Percentiles rank a stretch among this genome's conserved stretches.
Conservation (phyloP, 2,113 vertebrate species). For the Terrapene triunguis region DNA sequence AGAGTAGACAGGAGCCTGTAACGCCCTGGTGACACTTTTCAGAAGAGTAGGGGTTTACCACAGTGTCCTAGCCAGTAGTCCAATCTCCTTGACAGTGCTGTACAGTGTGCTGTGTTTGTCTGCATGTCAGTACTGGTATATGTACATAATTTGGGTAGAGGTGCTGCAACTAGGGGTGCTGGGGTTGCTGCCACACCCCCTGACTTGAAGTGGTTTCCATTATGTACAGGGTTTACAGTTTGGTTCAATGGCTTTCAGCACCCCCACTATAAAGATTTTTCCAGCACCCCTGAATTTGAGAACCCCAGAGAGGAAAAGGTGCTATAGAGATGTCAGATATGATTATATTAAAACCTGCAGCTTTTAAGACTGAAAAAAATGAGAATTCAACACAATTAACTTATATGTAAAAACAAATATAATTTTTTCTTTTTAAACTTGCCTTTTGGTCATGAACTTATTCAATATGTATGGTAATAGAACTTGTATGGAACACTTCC, state of each 20-base stretch:
- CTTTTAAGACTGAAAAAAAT: not conserved
- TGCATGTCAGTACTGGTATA: rapidly evolving
- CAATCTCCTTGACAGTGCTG: not conserved
- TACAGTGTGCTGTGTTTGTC: not conserved
- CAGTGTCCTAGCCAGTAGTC: not conserved
- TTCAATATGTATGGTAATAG: not conserved
- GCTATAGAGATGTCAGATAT: not conserved
- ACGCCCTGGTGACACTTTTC: not conserved
- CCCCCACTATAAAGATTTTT: too few species aligned
- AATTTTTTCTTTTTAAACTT: not conserved
- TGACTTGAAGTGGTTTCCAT: too few species aligned
- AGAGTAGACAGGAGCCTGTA: not conserved
- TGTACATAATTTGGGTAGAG: not conserved
- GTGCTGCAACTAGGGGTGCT: too few species aligned
- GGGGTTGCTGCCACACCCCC: too few species aligned
- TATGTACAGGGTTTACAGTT: too few species aligned
- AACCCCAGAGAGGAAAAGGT: not conserved
- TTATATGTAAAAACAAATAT: not conserved
- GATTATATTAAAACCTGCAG: not conserved
- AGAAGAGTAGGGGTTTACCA: not conserved
- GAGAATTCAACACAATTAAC: not conserved
- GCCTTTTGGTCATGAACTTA: not conserved
- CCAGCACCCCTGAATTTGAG: too few species aligned
- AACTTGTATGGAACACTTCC: not conserved
- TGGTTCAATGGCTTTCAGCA: too few species aligned